Base-by-base conservation (phyloP, 2,888 invertebrate species). In the Hermaeophaga mercurialis region DNA sequence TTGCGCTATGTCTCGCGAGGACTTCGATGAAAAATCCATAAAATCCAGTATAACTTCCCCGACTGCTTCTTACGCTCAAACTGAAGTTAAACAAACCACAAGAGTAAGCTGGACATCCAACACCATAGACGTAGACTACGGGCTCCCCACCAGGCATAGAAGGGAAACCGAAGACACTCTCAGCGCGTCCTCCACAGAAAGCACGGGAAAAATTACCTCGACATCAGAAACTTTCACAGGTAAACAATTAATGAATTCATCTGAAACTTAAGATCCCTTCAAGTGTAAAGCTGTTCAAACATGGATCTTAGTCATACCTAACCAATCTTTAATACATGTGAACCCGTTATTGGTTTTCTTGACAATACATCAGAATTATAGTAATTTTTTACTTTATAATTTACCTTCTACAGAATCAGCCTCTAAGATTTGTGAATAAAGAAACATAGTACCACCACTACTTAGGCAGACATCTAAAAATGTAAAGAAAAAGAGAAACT, bases 1-100 rank as follows among this genome's bases (percentile, higher is more conserved):
- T 1, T 86, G 86, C 69, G 75, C 77, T 8, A 82, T 83, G 49
- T 47, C 66, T 1, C 59, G 74, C 43, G 71, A 72, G 24, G 70
- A 71, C 47, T 71, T 72, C 46, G 71, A 72, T 4, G 73, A 72
- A n/a, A 71, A 70, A 60, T 59, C 66, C 33, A 61, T 59, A 12
- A 61, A 48, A 46, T 9, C 46, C 18, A 31, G 41, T 1, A 28
- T 48, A 19, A 46, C 56, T 6, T 59, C 65, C 3, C 53, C 57
- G 9, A 60, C 59, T 3, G 19, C 47, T n/a, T 56, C 54, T 5
- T 46, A 52, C 43, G 18, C 43, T 12, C 58, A 54, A 54, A 64
- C 38, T 12, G 65, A 68, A 8, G 47, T 53, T 43, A 66, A 64
- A 63, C 63, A 67, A 44, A 64, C 68, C 18, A 77, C 74, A 61